Evolutionary conservation across 2,888 invertebrate species (phyloP).

Genomic region (Bimastos eiseni): DNA sequence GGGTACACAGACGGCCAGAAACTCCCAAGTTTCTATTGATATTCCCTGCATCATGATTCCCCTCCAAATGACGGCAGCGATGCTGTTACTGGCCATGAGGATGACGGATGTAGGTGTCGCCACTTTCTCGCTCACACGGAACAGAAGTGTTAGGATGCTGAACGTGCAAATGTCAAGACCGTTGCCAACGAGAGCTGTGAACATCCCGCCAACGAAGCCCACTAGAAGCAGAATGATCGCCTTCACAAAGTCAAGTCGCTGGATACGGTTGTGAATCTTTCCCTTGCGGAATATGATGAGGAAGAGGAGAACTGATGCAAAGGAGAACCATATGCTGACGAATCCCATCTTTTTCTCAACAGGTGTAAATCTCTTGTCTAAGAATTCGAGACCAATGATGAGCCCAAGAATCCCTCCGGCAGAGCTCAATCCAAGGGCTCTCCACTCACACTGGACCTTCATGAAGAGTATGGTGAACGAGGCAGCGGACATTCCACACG

Average conservation of each 20-base stretch:
- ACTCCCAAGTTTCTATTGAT: constrained; percentile 46
- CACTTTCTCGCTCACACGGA: constrained; percentile 48
- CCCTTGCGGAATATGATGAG: constrained; percentile 53
- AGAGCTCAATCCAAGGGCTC: constrained; percentile 46
- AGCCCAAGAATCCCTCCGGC: constrained; percentile 53
- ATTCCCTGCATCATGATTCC: constrained; percentile 44
- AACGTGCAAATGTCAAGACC: constrained; percentile 55
- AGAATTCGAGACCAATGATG: constrained; percentile 50
- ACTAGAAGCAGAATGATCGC: constrained; percentile 48
- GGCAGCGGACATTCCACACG: constrained; percentile 54
- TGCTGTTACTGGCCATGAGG: constrained; percentile 50
- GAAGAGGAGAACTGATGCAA: constrained; percentile 55
- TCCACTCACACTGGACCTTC: constrained; percentile 45
- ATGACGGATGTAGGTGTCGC: constrained; percentile 57
- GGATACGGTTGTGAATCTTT: constrained; percentile 44
- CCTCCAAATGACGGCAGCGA: constrained; percentile 51
- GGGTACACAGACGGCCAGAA: constrained; percentile 45
- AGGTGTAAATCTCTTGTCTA: constrained; percentile 51
- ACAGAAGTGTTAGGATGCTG: constrained; percentile 47
- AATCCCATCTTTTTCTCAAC: constrained; percentile 57
- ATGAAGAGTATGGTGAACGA: constrained; percentile 55
- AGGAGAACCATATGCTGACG: constrained; percentile 56
- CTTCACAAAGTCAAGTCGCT: constrained; percentile 46
- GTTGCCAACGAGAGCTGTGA: constrained; percentile 54
- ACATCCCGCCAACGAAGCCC: constrained; percentile 54